phyloP scores from a whole-genome alignment of 92 coral and sea anemone genomes.

The Siderastrea siderea region DNA sequence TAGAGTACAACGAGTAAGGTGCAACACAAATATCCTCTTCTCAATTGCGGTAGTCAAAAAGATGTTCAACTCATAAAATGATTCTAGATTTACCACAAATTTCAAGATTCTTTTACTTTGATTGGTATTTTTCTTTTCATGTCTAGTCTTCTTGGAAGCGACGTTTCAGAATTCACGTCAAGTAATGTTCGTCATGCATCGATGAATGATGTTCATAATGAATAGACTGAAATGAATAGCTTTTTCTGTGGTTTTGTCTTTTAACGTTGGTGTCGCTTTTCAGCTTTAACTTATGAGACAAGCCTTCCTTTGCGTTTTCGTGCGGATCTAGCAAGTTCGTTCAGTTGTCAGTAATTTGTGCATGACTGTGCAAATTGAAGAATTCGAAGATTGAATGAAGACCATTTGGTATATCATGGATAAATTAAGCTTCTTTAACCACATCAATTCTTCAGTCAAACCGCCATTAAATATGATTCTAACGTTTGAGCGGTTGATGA shows the following conservation, averaged over 20 bases:
- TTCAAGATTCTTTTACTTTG: too few relatives aligned
- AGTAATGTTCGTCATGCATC: background rate
- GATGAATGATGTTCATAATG: background rate
- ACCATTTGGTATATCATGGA: background rate
- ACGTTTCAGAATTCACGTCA: background rate
- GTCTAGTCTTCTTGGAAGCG: too few relatives aligned
- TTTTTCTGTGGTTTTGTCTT: too few relatives aligned
- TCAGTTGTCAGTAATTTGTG: background rate
- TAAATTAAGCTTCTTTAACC: background rate
- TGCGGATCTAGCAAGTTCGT: background rate
- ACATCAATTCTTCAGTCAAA: background rate
- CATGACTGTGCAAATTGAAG: background rate
- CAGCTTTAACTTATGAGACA: background rate
- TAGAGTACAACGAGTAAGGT: too few relatives aligned
- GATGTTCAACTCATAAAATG: too few relatives aligned
- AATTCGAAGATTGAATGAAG: too few relatives aligned
- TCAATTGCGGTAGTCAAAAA: too few relatives aligned
- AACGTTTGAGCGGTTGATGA: background rate
- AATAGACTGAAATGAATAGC: background rate
- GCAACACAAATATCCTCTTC: too few relatives aligned
- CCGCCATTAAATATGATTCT: background rate
- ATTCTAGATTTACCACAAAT: too few relatives aligned
- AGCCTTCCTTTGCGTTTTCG: background rate
- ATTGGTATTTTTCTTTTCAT: too few relatives aligned
- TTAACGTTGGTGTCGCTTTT: too few relatives aligned